Conservation (phyloP, 1,140 invertebrate species). For the Zaprionus nigranus region DNA sequence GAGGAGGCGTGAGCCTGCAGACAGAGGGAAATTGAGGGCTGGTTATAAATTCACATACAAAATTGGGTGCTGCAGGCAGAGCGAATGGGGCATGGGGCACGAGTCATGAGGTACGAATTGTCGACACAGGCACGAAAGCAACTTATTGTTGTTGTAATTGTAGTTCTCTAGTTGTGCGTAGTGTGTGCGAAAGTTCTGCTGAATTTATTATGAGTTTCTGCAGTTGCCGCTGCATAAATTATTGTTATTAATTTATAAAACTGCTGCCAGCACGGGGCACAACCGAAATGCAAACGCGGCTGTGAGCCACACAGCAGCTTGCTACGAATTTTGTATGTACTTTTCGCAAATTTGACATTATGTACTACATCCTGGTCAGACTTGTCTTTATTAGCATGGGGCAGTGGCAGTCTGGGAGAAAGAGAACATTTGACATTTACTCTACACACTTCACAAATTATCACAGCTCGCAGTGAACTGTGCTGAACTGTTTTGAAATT, state of each 20-base stretch:
- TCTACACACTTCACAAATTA: conserved; percentile 2
- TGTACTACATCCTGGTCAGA: conserved; percentile 21
- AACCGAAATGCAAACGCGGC: conserved; percentile 60
- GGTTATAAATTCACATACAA: conserved; percentile 74
- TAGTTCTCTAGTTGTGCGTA: conserved; percentile 57
- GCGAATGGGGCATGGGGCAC: conserved; percentile 35
- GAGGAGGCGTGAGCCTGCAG: neutral
- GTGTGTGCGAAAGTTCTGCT: conserved; percentile 51
- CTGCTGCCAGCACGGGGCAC: conserved; percentile 56
- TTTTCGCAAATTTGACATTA: conserved; percentile 20
- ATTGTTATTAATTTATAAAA: conserved; percentile 81
- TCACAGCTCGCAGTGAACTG: neutral
- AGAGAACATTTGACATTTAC: conserved; percentile 29
- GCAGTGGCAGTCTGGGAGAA: conserved; percentile 9
- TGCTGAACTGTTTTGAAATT: conserved; percentile 12
- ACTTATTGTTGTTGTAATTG: conserved; percentile 55
- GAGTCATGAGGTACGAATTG: conserved; percentile 41
- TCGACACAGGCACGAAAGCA: conserved; percentile 59
- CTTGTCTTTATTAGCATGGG: conserved; percentile 33
- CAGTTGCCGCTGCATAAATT: conserved; percentile 74
- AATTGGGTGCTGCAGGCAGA: conserved; percentile 36
- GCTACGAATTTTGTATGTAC: conserved; percentile 14
- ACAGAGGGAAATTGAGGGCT: conserved; percentile 2
- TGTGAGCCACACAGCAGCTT: conserved; percentile 23
- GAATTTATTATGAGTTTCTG: conserved; percentile 77